phyloP scores from a whole-genome alignment of 2,888 invertebrate genomes.

The Tuberolachnus salignus region DNA sequence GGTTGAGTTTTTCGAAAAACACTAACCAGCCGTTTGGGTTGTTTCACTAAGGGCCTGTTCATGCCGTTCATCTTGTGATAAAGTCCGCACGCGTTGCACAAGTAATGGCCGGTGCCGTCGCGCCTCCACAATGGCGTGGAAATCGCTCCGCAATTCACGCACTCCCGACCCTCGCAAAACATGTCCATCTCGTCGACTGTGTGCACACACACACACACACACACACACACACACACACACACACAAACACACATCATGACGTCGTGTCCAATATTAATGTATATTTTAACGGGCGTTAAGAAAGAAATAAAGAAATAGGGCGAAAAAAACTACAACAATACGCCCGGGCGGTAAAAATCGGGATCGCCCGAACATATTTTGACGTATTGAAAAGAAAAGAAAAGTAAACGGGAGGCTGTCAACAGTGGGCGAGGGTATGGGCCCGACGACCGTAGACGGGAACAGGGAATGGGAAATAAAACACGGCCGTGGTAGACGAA shows the following conservation, averaged over 20 bases:
- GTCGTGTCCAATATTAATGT: too few species aligned
- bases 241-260: neutral
- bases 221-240: neutral
- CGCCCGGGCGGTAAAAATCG: too few species aligned
- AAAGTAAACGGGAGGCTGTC: too few species aligned
- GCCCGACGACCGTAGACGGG: too few species aligned
- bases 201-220: conserved; percentile 6
- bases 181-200: conserved; percentile 61
- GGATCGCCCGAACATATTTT: too few species aligned
- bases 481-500: too few species aligned
- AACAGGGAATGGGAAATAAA: too few species aligned
- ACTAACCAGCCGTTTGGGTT: conserved; percentile 88
- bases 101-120: conserved; percentile 98
- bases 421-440: too few species aligned
- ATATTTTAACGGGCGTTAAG: neutral
- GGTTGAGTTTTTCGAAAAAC: neutral
- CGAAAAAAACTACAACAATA: too few species aligned
- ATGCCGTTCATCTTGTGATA: conserved; percentile 97
- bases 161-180: conserved; percentile 64
- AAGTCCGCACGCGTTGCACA: conserved; percentile 99
- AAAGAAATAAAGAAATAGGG: too few species aligned
- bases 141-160: conserved; percentile 76
- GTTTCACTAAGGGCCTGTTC: conserved; percentile 89
- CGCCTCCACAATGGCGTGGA: conserved; percentile 96
- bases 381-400: too few species aligned